These are phyloP conservation scores for Ophion slaviceki DNA, from an alignment of 2,888 invertebrate genomes.

Conservation along the genomic window DNA sequence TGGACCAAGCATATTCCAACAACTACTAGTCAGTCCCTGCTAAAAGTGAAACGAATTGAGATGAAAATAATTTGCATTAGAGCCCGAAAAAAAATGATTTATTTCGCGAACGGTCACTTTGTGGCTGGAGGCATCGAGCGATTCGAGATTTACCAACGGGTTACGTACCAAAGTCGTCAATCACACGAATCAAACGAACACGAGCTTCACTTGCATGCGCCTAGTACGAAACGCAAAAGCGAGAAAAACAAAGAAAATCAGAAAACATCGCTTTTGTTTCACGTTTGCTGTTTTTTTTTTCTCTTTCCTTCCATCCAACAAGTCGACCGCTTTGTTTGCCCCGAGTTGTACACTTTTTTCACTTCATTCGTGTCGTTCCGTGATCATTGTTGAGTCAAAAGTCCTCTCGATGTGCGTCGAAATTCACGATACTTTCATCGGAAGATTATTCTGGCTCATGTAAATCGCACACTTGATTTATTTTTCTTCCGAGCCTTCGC, in stretches of 20 bases:
- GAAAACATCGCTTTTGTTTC: constrained; percentile 77
- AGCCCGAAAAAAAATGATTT: constrained; percentile 18
- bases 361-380: constrained; percentile 6
- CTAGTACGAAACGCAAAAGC: constrained; percentile 67
- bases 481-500: background rate
- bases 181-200: constrained; percentile 57
- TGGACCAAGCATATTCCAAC: constrained; percentile 75
- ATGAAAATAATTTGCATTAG: background rate
- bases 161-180: constrained; percentile 41
- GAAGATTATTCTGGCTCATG: background rate
- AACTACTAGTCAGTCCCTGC: constrained; percentile 83
- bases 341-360: constrained; percentile 31
- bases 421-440: background rate
- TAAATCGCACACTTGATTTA: background rate
- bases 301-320: constrained; percentile 20
- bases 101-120: constrained; percentile 21
- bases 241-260: constrained; percentile 24
- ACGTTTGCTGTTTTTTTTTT: constrained; percentile 71
- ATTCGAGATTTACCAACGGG: constrained; percentile 47
- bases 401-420: background rate
- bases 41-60: constrained; percentile 38
- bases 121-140: constrained; percentile 31
- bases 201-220: constrained; percentile 80
- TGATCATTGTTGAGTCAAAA: background rate
- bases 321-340: constrained; percentile 16